Conservation (phyloP, 1,140 invertebrate genomes). For the Drosophila mayri region DNA sequence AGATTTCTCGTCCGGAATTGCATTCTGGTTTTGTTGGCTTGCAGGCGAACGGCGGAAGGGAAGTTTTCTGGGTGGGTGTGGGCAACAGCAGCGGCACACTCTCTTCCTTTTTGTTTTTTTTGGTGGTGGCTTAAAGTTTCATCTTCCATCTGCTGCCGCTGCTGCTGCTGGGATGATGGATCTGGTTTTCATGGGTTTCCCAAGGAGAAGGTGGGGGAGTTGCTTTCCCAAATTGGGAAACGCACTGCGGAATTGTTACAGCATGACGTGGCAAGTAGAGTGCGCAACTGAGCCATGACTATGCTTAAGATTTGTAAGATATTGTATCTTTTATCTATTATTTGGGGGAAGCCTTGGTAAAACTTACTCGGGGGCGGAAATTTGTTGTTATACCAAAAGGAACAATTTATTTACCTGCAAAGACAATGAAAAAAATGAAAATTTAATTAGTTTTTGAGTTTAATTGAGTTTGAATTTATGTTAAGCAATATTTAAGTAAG, state of each 20-base stretch:
- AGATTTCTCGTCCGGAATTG: slow-evolving; percentile 70
- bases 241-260: slow-evolving; percentile 30
- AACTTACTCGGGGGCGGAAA: slow-evolving; percentile 29
- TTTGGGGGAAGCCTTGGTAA: not conserved
- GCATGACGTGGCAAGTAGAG: slow-evolving; percentile 44
- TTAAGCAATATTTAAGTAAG: not conserved
- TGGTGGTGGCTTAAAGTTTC: slow-evolving; percentile 54
- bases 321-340: slow-evolving; percentile 12
- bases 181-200: slow-evolving; percentile 26
- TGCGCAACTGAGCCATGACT: slow-evolving; percentile 39
- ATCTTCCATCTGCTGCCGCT: slow-evolving; percentile 16
- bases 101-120: slow-evolving; percentile 22
- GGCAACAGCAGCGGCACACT: slow-evolving; percentile 1
- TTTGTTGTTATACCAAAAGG: slow-evolving; percentile 2
- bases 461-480: not conserved
- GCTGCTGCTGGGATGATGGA: slow-evolving; percentile 28
- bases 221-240: slow-evolving; percentile 21
- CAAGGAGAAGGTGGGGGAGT: slow-evolving; percentile 3
- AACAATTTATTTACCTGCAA: slow-evolving; percentile 66
- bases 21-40: slow-evolving; percentile 67
- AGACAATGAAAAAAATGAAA: slow-evolving; percentile 2
- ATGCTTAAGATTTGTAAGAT: slow-evolving; percentile 24
- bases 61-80: slow-evolving; percentile 24
- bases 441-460: slow-evolving; percentile 27
- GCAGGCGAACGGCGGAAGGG: slow-evolving; percentile 28